Base-by-base conservation (phyloP, 2,888 invertebrate genomes). In the Drosophila anomelani region DNA sequence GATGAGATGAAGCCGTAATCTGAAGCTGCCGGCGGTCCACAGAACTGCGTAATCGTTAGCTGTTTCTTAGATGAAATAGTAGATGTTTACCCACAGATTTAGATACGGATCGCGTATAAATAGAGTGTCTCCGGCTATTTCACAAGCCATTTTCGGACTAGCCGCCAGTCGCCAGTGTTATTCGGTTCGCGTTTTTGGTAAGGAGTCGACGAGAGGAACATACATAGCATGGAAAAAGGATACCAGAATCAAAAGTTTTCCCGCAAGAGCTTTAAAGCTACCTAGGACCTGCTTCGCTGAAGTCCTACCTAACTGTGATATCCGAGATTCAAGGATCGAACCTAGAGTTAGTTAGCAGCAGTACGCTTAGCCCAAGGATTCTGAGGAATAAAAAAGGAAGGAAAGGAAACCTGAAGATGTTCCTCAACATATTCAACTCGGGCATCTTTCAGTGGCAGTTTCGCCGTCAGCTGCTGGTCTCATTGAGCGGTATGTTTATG, bases 401-500 rank as follows among this genome's bases (percentile, higher is more conserved):
- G 3, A 34, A 23, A 26, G 7, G 20, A 32, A 38, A 17, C 7
- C 13, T 12, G 7, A 78, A 44, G 60, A 87, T 85, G 90, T 67
- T 82, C 17, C 55, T 77, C 7, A 79, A 75, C 32, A 7, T 67
- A 34, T 78, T 80, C 23, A 62, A 79, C 7, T 69, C 88, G 54
- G 90, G 90, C 38, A 80, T 90, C 32, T 80, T 90, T 43, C 62
- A 76, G 60, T 56, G 55, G 46, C 77, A 81, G 39, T 91, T 74
- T 57, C 90, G 90, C 13, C 81, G 82, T 12, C 90, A 90, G 53
- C 34, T 90, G 53, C 38, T 81, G 59, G 89, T 84, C 20, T 81
- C 90, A 23, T 63, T 91, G 54, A 85, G 90, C 69, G 89, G 90
- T 90, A 81, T 39, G 61, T 57, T 23, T 12, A 10, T 13, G n/a